A percentile compares a stretch with the other conserved stretches of the same genome.
phyloP scores from a whole-genome alignment of 2,113 vertebrate genomes.

The Periophthalmus modestus region DNA sequence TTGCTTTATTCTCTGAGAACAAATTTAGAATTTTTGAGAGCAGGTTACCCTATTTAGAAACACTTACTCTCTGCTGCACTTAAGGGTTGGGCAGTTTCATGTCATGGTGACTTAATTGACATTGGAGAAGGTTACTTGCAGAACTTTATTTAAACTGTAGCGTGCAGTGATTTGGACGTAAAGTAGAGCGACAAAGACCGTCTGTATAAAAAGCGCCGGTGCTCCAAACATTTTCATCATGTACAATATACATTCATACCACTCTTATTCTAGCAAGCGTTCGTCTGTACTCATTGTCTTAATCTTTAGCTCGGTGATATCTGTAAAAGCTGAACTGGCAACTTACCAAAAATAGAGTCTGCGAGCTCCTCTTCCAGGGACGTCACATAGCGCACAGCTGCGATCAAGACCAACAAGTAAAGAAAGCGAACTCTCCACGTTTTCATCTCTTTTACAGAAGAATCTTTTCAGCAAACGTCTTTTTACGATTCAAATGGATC shows the following conservation, averaged over 20 bases:
- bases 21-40: not conserved
- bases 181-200: not conserved
- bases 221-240: not conserved
- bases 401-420: slow-evolving; percentile 61
- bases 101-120: not conserved
- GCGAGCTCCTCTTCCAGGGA: slow-evolving; percentile 66
- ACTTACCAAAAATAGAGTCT: slow-evolving; percentile 72
- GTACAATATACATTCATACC: not conserved
- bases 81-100: not conserved
- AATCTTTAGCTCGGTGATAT: not conserved
- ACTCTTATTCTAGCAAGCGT: not conserved
- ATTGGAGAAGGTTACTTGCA: not conserved
- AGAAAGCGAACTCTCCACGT: slow-evolving; percentile 42
- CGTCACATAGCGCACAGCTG: slow-evolving; percentile 57
- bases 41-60: not conserved
- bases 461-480: slow-evolving; percentile 27
- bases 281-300: not conserved
- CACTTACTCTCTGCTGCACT: not conserved
- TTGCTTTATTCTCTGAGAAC: not conserved
- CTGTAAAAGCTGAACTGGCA: slow-evolving; percentile 5
- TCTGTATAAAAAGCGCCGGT: not conserved
- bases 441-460: slow-evolving; percentile 68
- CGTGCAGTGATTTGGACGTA: not conserved
- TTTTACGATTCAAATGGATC: not conserved
- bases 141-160: not conserved